phyloP scores from a whole-genome alignment of 2,888 invertebrate genomes.

The Trichogramma dendrolimi region DNA sequence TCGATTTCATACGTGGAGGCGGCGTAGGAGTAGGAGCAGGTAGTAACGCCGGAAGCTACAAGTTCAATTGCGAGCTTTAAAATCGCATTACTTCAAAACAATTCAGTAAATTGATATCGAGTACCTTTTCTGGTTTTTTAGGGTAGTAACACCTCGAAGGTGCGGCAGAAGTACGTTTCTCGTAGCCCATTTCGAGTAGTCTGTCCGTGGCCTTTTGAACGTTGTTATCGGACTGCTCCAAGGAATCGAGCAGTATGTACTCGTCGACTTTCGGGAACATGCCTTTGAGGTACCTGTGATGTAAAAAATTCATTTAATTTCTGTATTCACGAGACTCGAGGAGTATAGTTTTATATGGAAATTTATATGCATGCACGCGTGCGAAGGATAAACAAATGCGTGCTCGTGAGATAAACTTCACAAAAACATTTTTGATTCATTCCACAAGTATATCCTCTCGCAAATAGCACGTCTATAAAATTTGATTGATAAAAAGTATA shows the following conservation, averaged over 20 bases:
- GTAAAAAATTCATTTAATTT: not conserved
- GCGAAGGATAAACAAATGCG: too few relatives aligned
- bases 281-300: conserved; percentile 77
- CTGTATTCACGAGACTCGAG: not conserved
- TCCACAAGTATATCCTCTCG: too few relatives aligned
- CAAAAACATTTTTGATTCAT: too few relatives aligned
- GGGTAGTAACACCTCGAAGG: conserved; percentile 49
- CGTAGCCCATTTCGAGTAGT: conserved; percentile 75
- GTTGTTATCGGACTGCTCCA: conserved; percentile 84
- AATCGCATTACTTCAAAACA: not conserved
- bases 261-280: conserved; percentile 89
- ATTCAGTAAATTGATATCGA: not conserved
- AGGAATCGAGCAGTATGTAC: conserved; percentile 75
- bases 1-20: conserved; percentile 64
- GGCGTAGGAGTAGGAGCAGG: conserved; percentile 49
- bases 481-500: not conserved
- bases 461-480: too few relatives aligned
- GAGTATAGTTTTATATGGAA: not conserved
- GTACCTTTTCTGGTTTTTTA: not conserved
- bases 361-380: not conserved
- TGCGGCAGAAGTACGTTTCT: conserved; percentile 66
- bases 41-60: conserved; percentile 23
- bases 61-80: not conserved
- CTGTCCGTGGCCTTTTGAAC: conserved; percentile 84
- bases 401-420: too few relatives aligned